Evolutionary conservation across 2,888 invertebrate species (phyloP), one percentile per base, ranked within the genome.

Genomic region (Aphidius colemani): DNA sequence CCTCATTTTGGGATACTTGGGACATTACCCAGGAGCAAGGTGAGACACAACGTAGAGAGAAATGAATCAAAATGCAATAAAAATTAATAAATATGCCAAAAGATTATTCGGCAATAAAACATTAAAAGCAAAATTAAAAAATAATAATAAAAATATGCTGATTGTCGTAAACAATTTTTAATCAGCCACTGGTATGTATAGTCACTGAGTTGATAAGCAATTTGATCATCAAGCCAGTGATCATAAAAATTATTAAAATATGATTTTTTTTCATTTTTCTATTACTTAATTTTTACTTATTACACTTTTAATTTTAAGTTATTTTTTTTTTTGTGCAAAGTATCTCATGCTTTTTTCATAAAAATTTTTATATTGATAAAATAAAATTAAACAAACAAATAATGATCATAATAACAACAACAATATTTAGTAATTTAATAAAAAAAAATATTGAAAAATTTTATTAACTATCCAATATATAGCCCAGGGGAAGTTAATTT

Each of bases 31-130:
- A 39, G 72, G 77, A 76, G 75, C 78, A 82, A 82, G 82, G 82
- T 82, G 82, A 82, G 82, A 81, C 75, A 78, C 82, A 78, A 75
- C 78, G 78, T 80, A 80, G 77, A 79, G 77, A 78, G 73, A 75
- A 76, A 13, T 13, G 13, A 13, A 13, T 13, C 78, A 77, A 59
- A 53, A 50, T 30, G 7, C 18, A 66, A 39, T 30, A 30, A 59
- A 53, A 62, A 10, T 53, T 10, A 55, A 45, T 30, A 55, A 56
- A 43, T 9, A 3, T 18, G 49, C 57, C 41, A 9, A 10, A 53
- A n/a, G 57, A 39, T 18, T 5, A 30, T 30, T 30, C 5, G 30
- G 30, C 30, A 30, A 30, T 30, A 30, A 46, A 57, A 57, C 18
- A 57, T 18, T 1, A 43, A 53, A 41, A 40, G 59, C 18, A 40